Percentiles rank a stretch among this genome's conserved stretches.
These are phyloP conservation scores for Drosophila dunni DNA, from an alignment of 1,140 invertebrate genomes.

Conservation along the genomic window DNA sequence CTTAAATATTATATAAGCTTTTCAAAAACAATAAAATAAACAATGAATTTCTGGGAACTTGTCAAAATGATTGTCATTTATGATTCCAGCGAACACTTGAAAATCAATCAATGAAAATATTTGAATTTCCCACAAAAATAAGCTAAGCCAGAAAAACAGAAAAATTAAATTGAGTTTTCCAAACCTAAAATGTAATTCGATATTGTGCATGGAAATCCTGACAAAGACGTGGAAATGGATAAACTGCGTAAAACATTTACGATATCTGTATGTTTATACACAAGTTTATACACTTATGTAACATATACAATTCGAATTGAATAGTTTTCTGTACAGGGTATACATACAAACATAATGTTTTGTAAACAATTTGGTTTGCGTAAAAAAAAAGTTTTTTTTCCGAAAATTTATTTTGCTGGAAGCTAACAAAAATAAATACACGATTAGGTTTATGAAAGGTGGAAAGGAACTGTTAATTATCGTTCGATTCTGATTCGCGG, in stretches of 20 bases:
- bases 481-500: neutral
- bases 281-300: conserved; percentile 12
- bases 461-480: conserved; percentile 10
- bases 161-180: neutral
- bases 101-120: neutral
- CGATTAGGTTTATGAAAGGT: conserved; percentile 8
- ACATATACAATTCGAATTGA: conserved; percentile 9
- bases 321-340: neutral
- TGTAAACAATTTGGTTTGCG: conserved; percentile 28
- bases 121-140: neutral
- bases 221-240: conserved; percentile 1
- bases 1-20: neutral
- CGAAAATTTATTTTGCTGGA: conserved; percentile 13
- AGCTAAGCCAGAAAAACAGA: neutral
- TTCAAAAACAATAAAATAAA: neutral
- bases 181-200: conserved; percentile 1
- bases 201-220: neutral
- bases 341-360: conserved; percentile 25
- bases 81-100: too few relatives aligned
- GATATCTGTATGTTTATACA: neutral
- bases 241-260: neutral
- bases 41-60: too few relatives aligned
- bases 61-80: too few relatives aligned
- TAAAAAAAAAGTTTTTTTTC: conserved; percentile 13
- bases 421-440: conserved; percentile 16